These are phyloP conservation scores for Epinephelus fuscoguttatus DNA, from an alignment of 2,113 vertebrate species.

Conservation along the genomic window DNA sequence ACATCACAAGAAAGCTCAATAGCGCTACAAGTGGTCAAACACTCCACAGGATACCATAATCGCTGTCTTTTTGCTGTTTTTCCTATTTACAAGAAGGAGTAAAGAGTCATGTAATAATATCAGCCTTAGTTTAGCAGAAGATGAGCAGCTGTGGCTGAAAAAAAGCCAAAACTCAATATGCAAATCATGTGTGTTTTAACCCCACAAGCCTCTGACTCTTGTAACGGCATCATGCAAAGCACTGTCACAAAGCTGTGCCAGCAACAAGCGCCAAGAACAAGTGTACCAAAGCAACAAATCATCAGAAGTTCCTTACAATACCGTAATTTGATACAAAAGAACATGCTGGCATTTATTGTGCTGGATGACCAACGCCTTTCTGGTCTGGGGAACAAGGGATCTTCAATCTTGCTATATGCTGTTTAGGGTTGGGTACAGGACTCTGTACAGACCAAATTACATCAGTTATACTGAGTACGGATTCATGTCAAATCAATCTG, in stretches of 20 bases:
- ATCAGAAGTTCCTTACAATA: background rate
- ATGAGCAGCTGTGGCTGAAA: background rate
- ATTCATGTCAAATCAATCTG: too few species aligned
- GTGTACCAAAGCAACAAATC: background rate
- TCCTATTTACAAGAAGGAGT: background rate
- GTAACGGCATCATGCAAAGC: slow-evolving; percentile 1
- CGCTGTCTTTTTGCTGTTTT: background rate
- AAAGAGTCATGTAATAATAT: background rate
- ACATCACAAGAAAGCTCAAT: background rate
- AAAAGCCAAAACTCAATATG: background rate
- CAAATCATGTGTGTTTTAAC: background rate
- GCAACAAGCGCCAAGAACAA: background rate
- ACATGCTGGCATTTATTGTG: background rate
- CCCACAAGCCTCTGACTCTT: background rate
- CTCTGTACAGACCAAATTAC: too few species aligned
- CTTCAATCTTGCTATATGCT: background rate
- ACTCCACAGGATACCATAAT: background rate
- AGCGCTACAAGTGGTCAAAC: background rate
- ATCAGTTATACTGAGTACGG: too few species aligned
- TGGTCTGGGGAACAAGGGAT: background rate
- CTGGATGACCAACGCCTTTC: too few species aligned
- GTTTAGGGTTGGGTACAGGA: too few species aligned
- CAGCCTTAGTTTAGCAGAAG: background rate
- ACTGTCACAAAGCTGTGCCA: background rate
- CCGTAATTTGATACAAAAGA: background rate